Conservation (phyloP, 2,113 vertebrate species). For the Dunckerocampus dactyliophorus region DNA sequence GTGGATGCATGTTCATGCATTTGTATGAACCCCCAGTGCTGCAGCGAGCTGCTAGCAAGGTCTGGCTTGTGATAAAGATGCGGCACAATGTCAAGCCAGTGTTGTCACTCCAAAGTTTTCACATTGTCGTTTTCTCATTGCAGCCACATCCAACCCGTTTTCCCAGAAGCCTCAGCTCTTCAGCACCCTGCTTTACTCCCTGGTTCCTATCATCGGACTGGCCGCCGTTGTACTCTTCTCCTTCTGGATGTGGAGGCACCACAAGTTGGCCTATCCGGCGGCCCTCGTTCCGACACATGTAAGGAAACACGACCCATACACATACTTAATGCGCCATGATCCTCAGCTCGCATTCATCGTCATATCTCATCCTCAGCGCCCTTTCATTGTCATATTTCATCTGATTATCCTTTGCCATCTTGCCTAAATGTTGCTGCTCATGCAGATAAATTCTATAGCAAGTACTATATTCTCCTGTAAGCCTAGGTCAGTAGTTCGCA, state of each 20-base stretch:
- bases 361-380: neutral
- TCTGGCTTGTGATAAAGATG: slow-evolving; percentile 30
- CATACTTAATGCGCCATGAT: neutral
- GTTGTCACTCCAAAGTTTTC: neutral
- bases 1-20: slow-evolving; percentile 6
- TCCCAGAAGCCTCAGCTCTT: slow-evolving; percentile 86
- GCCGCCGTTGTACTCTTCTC: slow-evolving; percentile 89
- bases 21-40: slow-evolving; percentile 43
- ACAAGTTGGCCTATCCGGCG: slow-evolving; percentile 96
- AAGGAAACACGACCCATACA: slow-evolving; percentile 47
- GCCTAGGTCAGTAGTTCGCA: neutral
- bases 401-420: slow-evolving; percentile 18
- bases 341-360: neutral
- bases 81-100: slow-evolving; percentile 23
- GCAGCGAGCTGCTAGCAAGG: slow-evolving; percentile 39
- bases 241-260: slow-evolving; percentile 98
- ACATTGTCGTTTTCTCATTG: neutral
- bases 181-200: slow-evolving; percentile 90
- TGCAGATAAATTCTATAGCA: slow-evolving; percentile 6
- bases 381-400: slow-evolving; percentile 17
- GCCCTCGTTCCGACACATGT: slow-evolving; percentile 97
- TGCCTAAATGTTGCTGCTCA: slow-evolving; percentile 29
- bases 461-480: slow-evolving; percentile 35
- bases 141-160: slow-evolving; percentile 93
- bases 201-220: slow-evolving; percentile 93